phyloP scores from a whole-genome alignment of 2,888 invertebrate species.

The Tenthredo amoena region DNA sequence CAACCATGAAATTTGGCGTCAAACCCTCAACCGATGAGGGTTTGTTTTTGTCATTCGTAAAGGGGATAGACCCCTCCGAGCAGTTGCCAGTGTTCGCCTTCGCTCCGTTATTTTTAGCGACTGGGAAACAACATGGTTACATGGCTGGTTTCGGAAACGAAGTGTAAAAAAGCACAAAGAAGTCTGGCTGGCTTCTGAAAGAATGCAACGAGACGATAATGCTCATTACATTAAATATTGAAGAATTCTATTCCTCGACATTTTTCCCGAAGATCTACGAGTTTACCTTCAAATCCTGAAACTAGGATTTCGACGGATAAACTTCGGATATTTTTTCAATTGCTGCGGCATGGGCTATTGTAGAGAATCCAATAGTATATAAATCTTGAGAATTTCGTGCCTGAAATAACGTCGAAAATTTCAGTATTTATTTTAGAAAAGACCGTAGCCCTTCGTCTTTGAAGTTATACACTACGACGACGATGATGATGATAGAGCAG shows the following conservation, averaged over 20 bases:
- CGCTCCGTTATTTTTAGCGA: background rate
- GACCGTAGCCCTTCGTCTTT: background rate
- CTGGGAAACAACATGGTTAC: too few species aligned
- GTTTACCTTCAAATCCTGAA: background rate
- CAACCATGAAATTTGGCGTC: conserved; percentile 2
- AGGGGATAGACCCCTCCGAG: too few species aligned
- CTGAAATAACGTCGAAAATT: background rate
- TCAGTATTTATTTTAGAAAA: background rate
- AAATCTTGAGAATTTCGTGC: background rate
- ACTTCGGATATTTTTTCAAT: background rate
- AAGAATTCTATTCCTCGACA: background rate
- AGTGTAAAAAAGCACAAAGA: background rate
- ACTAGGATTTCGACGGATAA: background rate
- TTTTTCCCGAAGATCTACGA: background rate
- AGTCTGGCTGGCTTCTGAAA: background rate
- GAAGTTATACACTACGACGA: background rate
- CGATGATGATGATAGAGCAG: background rate
- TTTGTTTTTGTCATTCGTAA: background rate
- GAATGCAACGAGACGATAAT: background rate
- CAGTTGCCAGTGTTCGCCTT: background rate
- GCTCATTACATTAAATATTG: background rate
- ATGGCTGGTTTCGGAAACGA: background rate
- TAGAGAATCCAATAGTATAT: background rate
- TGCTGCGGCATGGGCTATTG: background rate
- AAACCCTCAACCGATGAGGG: background rate